Base-by-base conservation (phyloP, 1,140 invertebrate species). In the Xylocopa sonorina region DNA sequence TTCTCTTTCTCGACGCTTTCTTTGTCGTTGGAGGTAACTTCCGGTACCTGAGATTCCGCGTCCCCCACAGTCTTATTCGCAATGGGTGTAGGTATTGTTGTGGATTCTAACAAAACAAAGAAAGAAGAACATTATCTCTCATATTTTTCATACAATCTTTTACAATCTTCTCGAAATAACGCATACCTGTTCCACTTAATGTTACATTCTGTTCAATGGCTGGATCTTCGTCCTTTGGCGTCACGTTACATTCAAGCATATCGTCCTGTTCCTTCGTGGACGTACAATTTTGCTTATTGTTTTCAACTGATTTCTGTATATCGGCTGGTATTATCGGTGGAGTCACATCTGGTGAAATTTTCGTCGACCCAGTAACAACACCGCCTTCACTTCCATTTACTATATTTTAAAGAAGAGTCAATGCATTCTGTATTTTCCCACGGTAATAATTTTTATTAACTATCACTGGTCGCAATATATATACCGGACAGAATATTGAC, bases 171-270 rank as follows among this genome's bases (percentile, higher is more conserved):
- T 24, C 9, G n/a, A n/a, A n/a, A 27, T 21, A 5, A n/a, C 3
- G 21, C 10, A n/a, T 50, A 79, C 78, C 78, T 74, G 60, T 46
- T 27, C 38, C 1, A 21, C 6, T 74, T 58, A 27, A 24, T 0
- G 24, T 1, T 34, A 5, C 0, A 16, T 3, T 32, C 2, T 34
- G 9, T 0, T 74, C 71, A 12, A n/a, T 29, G 3, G 3, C 12
- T 24, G 80, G 74, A 16, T 76, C 85, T 12, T 80, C 57, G 18
- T 85, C 85, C 1, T 27, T 21, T 14, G 85, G 82, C 16, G n/a
- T 46, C 9, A 71, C 77, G 6, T 57, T 12, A 21, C 82, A 78
- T 3, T 75, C 21, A 16, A 41, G n/a, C 84, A 87, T 84, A 10
- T 87, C 84, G 0, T 12, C 27, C 5, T 10, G 0, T 16, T 58